phyloP scores from a whole-genome alignment of 92 coral and sea anemone genomes.

The Palythoa caribaeorum region DNA sequence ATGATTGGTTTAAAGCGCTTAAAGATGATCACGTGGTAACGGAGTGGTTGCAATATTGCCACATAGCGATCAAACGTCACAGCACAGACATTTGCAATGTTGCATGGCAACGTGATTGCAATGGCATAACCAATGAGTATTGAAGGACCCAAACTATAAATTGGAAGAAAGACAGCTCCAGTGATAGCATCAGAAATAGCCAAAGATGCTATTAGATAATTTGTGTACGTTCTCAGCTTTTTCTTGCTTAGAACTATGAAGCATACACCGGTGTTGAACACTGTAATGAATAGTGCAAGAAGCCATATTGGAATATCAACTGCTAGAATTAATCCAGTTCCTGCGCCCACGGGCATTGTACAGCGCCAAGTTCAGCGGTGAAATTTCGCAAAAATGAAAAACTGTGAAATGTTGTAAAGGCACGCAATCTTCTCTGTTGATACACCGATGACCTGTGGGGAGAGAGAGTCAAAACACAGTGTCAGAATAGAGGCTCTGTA shows the following conservation, averaged over 20 bases:
- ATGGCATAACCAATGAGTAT: background rate
- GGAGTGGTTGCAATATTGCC: conserved; percentile 6
- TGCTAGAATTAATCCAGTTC: background rate
- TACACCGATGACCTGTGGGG: too few species aligned
- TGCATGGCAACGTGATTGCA: conserved; percentile 7
- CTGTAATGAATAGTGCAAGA: conserved; percentile 1
- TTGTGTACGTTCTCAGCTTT: conserved; percentile 20
- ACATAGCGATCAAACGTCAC: conserved; percentile 33
- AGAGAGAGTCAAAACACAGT: too few species aligned
- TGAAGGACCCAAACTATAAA: background rate
- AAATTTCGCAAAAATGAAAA: background rate
- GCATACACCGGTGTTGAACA: conserved; percentile 11
- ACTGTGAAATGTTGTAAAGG: too few species aligned
- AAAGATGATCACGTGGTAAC: background rate
- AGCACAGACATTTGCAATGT: conserved; percentile 26
- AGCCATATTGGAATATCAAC: conserved; percentile 24
- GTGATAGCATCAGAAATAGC: conserved; percentile 28
- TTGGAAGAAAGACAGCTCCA: conserved; percentile 6
- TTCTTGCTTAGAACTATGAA: background rate
- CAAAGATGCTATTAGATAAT: conserved; percentile 1
- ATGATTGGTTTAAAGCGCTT: conserved; percentile 13
- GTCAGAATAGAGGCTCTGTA: too few species aligned
- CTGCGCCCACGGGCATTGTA: conserved; percentile 40
- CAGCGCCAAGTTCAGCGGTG: background rate
- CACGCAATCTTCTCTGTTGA: too few species aligned